A percentile compares a stretch with the other conserved stretches of the same genome.
phyloP scores from a whole-genome alignment of 2,113 vertebrate species.

The human (Homo sapiens) region DNA sequence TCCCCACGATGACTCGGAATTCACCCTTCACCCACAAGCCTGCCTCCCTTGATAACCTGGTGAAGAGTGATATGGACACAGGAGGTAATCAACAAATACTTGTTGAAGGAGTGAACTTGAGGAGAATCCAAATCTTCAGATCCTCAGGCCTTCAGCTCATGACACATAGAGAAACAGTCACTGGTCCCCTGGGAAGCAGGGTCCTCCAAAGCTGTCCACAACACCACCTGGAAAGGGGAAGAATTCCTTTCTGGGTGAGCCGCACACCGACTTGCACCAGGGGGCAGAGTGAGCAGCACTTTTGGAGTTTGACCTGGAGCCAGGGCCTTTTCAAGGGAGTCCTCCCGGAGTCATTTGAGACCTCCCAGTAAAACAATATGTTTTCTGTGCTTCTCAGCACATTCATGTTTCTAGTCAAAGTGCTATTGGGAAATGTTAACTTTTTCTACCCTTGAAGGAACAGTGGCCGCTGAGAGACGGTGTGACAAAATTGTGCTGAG shows the following conservation, averaged over 20 bases:
- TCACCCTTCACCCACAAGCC: background rate
- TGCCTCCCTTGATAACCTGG: background rate
- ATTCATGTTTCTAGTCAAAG: background rate
- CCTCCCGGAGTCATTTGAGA: background rate
- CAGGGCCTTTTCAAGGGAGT: background rate
- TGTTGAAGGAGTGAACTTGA: background rate
- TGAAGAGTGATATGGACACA: background rate
- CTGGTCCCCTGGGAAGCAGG: background rate
- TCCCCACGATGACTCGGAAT: background rate
- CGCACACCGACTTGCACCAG: background rate
- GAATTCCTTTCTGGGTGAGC: background rate
- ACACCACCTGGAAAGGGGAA: background rate
- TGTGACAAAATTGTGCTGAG: background rate
- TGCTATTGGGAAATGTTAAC: background rate
- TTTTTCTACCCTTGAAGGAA: background rate
- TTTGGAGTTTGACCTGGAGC: background rate
- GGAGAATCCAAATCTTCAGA: background rate
- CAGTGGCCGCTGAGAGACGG: background rate
- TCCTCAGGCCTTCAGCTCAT: background rate
- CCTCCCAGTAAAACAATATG: background rate
- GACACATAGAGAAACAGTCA: background rate
- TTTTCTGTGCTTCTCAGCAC: background rate
- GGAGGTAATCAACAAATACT: constrained; percentile 26
- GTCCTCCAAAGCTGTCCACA: background rate
- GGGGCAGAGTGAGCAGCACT: background rate